Evolutionary conservation across 2,113 vertebrate genomes (phyloP).

Genomic region (Sinocyclocheilus anshuiensis): DNA sequence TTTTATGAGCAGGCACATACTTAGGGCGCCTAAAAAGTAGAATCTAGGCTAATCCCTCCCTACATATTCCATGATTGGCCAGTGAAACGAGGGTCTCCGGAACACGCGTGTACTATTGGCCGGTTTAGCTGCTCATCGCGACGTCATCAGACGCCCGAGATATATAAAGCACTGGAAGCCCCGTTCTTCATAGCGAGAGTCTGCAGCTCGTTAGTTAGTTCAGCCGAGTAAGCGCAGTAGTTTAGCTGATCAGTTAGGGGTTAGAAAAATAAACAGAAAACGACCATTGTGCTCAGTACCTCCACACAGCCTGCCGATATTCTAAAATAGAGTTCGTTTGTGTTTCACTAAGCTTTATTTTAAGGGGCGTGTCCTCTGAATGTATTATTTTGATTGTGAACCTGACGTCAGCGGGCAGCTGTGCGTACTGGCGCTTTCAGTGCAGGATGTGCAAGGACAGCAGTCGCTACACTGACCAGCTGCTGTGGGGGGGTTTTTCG

Average conservation of each 20-base stretch:
- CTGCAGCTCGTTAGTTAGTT: constrained; percentile 56
- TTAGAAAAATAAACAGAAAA: background rate
- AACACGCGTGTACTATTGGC: background rate
- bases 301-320: constrained; percentile 45
- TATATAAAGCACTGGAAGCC: constrained; percentile 57
- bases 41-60: constrained; percentile 49
- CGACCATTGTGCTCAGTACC: background rate
- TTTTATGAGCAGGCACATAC: constrained; percentile 36
- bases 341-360: constrained; percentile 34
- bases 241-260: constrained; percentile 28
- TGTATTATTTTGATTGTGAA: constrained; percentile 49
- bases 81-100: background rate
- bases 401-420: constrained; percentile 53
- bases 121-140: background rate
- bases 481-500: constrained; percentile 22
- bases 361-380: constrained; percentile 53
- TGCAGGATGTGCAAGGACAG: constrained; percentile 33
- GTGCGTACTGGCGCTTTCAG: constrained; percentile 39
- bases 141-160: background rate
- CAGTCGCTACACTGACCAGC: constrained; percentile 24
- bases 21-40: background rate
- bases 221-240: background rate
- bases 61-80: background rate
- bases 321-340: constrained; percentile 25
- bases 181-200: constrained; percentile 48